Conservation (phyloP, 37 sponge, comb jelly and placozoan species). For the Spongilla lacustris region DNA sequence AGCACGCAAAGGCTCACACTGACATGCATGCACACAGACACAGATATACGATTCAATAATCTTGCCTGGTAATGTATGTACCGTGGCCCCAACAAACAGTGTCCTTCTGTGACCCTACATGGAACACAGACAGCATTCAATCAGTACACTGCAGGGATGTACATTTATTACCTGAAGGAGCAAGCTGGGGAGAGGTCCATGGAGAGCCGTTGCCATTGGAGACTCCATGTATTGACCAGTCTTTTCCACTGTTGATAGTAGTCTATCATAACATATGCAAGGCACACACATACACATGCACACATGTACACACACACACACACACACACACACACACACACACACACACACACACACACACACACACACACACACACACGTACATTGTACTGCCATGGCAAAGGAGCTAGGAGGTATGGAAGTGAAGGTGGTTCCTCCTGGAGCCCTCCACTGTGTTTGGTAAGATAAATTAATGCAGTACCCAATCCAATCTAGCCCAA, state of each 20-base stretch:
- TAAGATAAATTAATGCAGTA: neutral
- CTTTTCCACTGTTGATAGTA: slow-evolving; percentile 1
- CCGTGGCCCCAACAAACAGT: neutral
- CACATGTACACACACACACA: neutral
- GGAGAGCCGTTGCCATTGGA: slow-evolving; percentile 6
- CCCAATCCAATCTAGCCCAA: neutral
- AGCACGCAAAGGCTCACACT: no score
- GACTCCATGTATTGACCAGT: slow-evolving; percentile 37
- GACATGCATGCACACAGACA: no score
- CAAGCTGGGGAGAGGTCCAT: slow-evolving; percentile 32
- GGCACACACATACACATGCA: no score
- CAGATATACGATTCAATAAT: slow-evolving; percentile 11
- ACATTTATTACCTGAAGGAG: slow-evolving; percentile 30
- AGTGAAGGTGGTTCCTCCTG: neutral
- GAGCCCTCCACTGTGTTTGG: slow-evolving; percentile 53
- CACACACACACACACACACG: no score
- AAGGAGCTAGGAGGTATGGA: slow-evolving; percentile 13
- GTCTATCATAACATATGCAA: neutral
- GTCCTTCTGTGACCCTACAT: no score
- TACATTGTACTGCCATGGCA: slow-evolving; percentile 48
- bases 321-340: neutral
- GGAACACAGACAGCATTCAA: no score
- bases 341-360: no score
- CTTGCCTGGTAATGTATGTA: slow-evolving; percentile 40
- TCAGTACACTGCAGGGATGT: no score